A percentile compares a stretch with the other conserved stretches of the same genome.
phyloP scores from a whole-genome alignment of 2,113 vertebrate species.

The Calyptommatus sinebrachiatus region DNA sequence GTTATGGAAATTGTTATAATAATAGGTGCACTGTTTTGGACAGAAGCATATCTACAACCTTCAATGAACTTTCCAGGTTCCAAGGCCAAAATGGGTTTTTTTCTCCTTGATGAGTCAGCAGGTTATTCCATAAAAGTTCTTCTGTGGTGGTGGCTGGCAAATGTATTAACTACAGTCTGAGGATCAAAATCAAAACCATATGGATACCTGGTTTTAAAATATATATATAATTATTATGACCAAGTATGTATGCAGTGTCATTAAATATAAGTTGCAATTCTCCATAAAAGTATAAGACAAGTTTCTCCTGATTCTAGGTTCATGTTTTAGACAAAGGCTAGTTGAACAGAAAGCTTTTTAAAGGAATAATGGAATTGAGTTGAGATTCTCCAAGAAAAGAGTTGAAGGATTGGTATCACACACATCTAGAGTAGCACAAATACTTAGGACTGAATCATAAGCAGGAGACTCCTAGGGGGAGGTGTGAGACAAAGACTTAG shows the following conservation, averaged over 20 bases:
- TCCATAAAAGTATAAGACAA: constrained; percentile 7
- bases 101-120: constrained; percentile 41
- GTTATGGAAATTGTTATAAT: constrained; percentile 3
- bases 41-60: constrained; percentile 12
- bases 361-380: constrained; percentile 32
- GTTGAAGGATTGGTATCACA: background rate
- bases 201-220: constrained; percentile 20
- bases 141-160: constrained; percentile 31
- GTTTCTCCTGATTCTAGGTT: constrained; percentile 31
- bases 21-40: background rate
- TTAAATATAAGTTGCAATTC: constrained; percentile 14
- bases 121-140: constrained; percentile 25
- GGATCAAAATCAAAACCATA: constrained; percentile 48
- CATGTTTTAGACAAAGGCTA: constrained; percentile 39
- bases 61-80: constrained; percentile 45
- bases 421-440: background rate
- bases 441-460: background rate
- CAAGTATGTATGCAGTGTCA: constrained; percentile 27
- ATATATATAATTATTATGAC: constrained; percentile 29
- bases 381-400: constrained; percentile 21
- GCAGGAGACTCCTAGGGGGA: background rate
- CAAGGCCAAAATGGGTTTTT: constrained; percentile 47
- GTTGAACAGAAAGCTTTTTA: constrained; percentile 38
- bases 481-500: too few species aligned
- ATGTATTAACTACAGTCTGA: constrained; percentile 21